Percentiles rank a stretch among this genome's conserved stretches.
These are phyloP conservation scores for Synergus laeviventris DNA, from an alignment of 2,888 invertebrate genomes.

Conservation along the genomic window DNA sequence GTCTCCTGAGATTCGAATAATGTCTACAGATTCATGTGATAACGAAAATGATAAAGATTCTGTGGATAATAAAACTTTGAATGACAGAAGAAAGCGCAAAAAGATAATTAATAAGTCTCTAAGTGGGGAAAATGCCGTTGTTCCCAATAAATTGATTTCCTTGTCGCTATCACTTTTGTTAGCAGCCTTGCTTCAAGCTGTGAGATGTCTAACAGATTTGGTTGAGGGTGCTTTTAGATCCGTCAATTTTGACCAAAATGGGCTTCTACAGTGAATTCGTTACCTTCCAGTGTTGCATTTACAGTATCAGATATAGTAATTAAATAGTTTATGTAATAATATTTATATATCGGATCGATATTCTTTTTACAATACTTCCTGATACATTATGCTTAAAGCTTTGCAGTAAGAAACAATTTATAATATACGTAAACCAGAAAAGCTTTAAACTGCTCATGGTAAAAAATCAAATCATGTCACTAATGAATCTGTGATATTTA, in stretches of 20 bases:
- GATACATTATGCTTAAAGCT: background rate
- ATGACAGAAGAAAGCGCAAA: constrained; percentile 64
- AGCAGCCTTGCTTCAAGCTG: constrained; percentile 81
- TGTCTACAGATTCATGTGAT: constrained; percentile 17
- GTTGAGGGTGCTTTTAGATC: constrained; percentile 78
- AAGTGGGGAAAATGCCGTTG: constrained; percentile 62
- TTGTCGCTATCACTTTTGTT: constrained; percentile 80
- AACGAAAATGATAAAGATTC: constrained; percentile 48
- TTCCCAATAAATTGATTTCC: constrained; percentile 78
- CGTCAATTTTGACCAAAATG: constrained; percentile 64
- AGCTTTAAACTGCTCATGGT: background rate
- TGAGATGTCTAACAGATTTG: constrained; percentile 81
- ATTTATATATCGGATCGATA: background rate
- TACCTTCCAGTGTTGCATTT: background rate
- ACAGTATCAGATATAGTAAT: background rate
- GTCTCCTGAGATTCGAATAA: constrained; percentile 10
- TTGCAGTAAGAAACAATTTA: background rate
- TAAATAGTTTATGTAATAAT: background rate
- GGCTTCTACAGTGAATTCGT: constrained; percentile 46
- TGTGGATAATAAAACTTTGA: constrained; percentile 43
- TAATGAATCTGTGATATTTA: background rate
- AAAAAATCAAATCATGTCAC: background rate
- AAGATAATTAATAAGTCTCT: constrained; percentile 55
- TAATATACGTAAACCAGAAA: no score
- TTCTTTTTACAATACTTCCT: background rate